Base-by-base conservation (phyloP, 35 echinoderm and acorn worm genomes). In the Heliocidaris tuberculata region DNA sequence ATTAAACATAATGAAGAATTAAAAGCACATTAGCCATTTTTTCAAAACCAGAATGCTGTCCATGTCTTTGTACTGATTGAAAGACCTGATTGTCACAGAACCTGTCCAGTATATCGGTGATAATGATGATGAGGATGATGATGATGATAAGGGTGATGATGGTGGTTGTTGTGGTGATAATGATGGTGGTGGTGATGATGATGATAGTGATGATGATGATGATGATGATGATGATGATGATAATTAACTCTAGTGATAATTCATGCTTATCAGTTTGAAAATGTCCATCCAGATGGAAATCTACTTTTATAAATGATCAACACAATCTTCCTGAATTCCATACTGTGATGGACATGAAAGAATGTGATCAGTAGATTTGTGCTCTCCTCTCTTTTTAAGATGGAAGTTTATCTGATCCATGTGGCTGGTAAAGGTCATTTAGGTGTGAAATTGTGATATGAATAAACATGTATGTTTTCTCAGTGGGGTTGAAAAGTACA, bases 381-480 rank as follows among this genome's bases (percentile, higher is more conserved):
- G 52, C 52, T 56, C 15, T 56, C 52, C 52, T 56, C 11, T 56
- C 52, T 2, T 56, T 9, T 0, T 56, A 13, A 12, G 15, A n/a
- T n/a, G 27, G 65, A 78, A 78, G 27, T 78, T 27, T 78, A 78
- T 78, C 27, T 3, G 65, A 21, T 24, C 19, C 65, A 21, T 27
- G 7, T 5, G 21, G 17, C 27, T 78, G 65, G 65, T 78, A 78
- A 78, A 78, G 65, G 65, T 78, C 65, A 78, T n/a, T 42, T 7
- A 78, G 65, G 65, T 78, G 27, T 78, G 21, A 78, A 24, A n/a
- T 4, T 27, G 7, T 78, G 4, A 78, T 19, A 78, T 78, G 65
- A 78, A 78, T 78, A 78, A 78, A 78, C 65, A 78, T 78, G 65
- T 78, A 60, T 60, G 65, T 78, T 78, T 78, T 78, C 65, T n/a